phyloP scores from a whole-genome alignment of 2,888 invertebrate species.

The Gryllus longicercus region DNA sequence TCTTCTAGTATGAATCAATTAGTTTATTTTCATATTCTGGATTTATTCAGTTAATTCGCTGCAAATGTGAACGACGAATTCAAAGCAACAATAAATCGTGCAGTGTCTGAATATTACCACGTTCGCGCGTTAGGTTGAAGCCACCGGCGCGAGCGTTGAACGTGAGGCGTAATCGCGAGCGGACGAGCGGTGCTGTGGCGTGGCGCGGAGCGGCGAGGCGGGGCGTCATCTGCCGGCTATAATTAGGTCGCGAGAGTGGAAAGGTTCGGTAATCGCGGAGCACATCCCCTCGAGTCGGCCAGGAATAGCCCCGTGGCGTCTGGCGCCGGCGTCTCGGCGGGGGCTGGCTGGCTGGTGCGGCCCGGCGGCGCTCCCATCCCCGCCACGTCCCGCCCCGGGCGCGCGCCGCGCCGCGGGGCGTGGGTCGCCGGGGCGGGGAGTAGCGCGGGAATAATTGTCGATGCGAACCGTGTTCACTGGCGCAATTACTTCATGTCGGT shows the following conservation, averaged over 20 bases:
- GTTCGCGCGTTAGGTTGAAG: no score
- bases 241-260: neutral
- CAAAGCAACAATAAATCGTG: no score
- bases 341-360: neutral
- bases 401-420: neutral
- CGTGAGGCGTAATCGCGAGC: neutral
- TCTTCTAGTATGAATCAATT: no score
- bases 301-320: neutral
- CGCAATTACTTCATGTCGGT: no score
- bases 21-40: no score
- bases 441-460: no score
- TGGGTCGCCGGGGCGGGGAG: neutral
- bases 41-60: no score
- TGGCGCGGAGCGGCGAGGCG: no score
- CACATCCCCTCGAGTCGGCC: neutral
- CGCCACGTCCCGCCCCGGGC: neutral
- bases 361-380: neutral
- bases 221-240: neutral
- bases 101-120: no score
- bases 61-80: no score
- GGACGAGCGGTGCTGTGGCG: neutral
- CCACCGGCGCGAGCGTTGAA: neutral
- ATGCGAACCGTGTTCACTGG: no score
- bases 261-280: neutral
- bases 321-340: neutral